phyloP scores from a whole-genome alignment of 2,797 vertebrate species.

The Staurois parvus region DNA sequence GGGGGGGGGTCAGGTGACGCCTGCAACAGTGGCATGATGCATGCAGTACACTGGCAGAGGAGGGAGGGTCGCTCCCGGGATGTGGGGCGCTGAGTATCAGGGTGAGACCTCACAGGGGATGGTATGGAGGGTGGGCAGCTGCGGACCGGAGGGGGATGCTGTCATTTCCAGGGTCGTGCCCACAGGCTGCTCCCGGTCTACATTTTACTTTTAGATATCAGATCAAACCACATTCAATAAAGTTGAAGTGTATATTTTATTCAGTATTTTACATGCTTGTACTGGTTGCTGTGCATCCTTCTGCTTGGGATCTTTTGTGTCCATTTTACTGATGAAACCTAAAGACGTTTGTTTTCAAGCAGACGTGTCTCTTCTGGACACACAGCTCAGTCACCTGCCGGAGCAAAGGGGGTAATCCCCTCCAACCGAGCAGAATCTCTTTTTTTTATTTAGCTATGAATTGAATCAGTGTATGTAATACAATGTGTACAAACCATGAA shows the following conservation, averaged over 20 bases:
- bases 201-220: constrained; percentile 3
- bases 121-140: no score
- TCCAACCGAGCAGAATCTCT: no score
- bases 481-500: neutral
- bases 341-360: no score
- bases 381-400: no score
- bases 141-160: neutral
- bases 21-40: neutral
- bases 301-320: no score
- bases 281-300: neutral
- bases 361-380: no score
- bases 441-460: neutral
- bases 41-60: constrained; percentile 6
- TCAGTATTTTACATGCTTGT: neutral
- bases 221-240: constrained; percentile 21
- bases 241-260: constrained; percentile 30
- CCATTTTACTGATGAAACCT: no score
- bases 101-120: no score
- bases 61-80: neutral
- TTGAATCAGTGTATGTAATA: neutral
- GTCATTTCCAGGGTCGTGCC: neutral
- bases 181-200: constrained; percentile 8
- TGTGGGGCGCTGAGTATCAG: neutral
- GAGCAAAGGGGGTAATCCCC: no score
- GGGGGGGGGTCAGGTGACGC: neutral